These are phyloP conservation scores for Epizoanthus illoricatus DNA, from an alignment of 92 coral and sea anemone genomes.

Conservation along the genomic window DNA sequence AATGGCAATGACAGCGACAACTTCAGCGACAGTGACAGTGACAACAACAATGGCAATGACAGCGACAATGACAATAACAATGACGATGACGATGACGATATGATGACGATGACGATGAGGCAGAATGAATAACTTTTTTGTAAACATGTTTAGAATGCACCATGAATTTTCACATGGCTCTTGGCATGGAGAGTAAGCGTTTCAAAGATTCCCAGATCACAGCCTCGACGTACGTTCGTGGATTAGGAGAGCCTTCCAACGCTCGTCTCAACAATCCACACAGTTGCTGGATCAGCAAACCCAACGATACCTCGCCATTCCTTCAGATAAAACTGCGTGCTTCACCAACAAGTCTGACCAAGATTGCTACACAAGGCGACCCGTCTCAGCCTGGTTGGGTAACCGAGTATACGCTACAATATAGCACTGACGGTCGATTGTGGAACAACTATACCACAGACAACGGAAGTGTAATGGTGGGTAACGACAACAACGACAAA, in stretches of 20 bases:
- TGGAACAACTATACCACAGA: conserved; percentile 12
- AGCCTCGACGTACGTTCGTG: not conserved
- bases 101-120: too few relatives aligned
- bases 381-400: not conserved
- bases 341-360: not conserved
- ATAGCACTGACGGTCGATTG: conserved; percentile 8
- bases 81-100: too few relatives aligned
- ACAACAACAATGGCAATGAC: too few relatives aligned
- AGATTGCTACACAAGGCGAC: conserved; percentile 2
- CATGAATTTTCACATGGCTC: conserved; percentile 14
- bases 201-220: not conserved
- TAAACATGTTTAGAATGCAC: not conserved
- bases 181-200: conserved; percentile 10
- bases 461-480: not conserved
- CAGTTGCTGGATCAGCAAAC: conserved; percentile 7
- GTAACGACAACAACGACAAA: not conserved
- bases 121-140: not conserved
- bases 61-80: too few relatives aligned
- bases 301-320: conserved; percentile 4
- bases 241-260: not conserved
- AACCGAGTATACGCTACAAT: conserved; percentile 4
- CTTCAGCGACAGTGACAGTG: too few relatives aligned
- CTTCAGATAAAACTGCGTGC: conserved; percentile 8
- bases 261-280: not conserved
- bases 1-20: too few relatives aligned